phyloP scores from a whole-genome alignment of 92 coral and sea anemone species.

The Meandrina meandrites region DNA sequence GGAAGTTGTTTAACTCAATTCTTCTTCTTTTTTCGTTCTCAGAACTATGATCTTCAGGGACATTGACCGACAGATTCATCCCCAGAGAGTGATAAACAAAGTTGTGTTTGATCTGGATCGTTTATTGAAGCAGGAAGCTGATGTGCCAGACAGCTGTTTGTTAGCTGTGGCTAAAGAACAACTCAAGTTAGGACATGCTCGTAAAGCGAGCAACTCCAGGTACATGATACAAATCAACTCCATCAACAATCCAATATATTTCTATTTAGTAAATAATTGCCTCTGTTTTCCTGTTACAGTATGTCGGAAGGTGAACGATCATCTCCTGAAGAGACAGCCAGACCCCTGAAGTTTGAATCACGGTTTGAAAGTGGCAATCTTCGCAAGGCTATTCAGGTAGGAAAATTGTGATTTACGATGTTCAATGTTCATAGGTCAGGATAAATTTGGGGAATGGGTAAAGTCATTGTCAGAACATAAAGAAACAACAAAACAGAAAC shows the following conservation, averaged over 20 bases:
- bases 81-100: slow-evolving; percentile 77
- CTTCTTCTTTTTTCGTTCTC: background rate
- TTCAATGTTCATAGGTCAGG: too few relatives aligned
- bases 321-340: slow-evolving; percentile 59
- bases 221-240: background rate
- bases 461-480: background rate
- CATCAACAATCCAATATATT: background rate
- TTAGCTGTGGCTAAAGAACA: slow-evolving; percentile 29
- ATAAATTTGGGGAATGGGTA: too few relatives aligned
- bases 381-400: slow-evolving; percentile 97
- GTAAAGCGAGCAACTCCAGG: slow-evolving; percentile 58
- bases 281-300: slow-evolving; percentile 12
- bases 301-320: slow-evolving; percentile 43
- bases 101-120: slow-evolving; percentile 91
- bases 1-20: background rate
- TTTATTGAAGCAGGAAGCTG: slow-evolving; percentile 48
- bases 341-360: slow-evolving; percentile 86
- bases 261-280: background rate
- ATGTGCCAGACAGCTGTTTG: slow-evolving; percentile 15
- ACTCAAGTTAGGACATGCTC: slow-evolving; percentile 34
- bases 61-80: slow-evolving; percentile 88
- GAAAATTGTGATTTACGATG: background rate
- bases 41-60: slow-evolving; percentile 93
- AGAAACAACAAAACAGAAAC: background rate
- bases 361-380: slow-evolving; percentile 96